Evolutionary conservation across 2,797 vertebrate species (phyloP), one percentile per base, ranked within the genome.

Genomic region (Myotis planiceps): DNA sequence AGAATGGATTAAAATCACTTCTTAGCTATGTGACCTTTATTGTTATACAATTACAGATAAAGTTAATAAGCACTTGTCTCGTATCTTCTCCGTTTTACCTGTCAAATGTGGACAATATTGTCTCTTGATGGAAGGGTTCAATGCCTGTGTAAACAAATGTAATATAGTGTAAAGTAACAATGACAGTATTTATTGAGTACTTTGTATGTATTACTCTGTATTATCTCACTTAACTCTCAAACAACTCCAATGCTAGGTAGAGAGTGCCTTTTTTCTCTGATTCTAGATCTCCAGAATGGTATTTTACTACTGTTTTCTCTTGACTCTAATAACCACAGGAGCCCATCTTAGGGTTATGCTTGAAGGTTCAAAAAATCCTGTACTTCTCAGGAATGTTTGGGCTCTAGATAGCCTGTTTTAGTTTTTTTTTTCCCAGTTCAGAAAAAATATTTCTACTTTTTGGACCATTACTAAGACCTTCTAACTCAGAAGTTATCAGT

Each of bases 401-500:
- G 21, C 32, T 53, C 75, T 65, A 37, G 19, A 29, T 78, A 42
- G 27, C 63, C 21, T 72, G 1, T 37, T 78, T 53, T 58, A 55
- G 84, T 55, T 25, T 23, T n/a, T 32, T 32, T 90, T 91, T 92
- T 58, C 69, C 65, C 5, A 63, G n/a, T 32, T 79, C 27, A 49
- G 78, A 13, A 80, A 71, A 53, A 80, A 34, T 25, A 5, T 32
- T 66, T 76, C n/a, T 74, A 39, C 25, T 84, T 92, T 94, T 25
- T 88, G 18, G 45, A 55, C 23, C 39, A 34, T 82, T 91, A 82
- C 10, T 95, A 81, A 96, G 53, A 87, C 80, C 69, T 91, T 75
- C 9, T 65, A 23, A 29, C 14, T 68, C 4, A 90, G 45, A 92
- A 92, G 25, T 94, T 74, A 75, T 0, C 55, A 34, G 10, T 93